Conservation (phyloP, 2,113 vertebrate genomes). For the Mola mola region DNA sequence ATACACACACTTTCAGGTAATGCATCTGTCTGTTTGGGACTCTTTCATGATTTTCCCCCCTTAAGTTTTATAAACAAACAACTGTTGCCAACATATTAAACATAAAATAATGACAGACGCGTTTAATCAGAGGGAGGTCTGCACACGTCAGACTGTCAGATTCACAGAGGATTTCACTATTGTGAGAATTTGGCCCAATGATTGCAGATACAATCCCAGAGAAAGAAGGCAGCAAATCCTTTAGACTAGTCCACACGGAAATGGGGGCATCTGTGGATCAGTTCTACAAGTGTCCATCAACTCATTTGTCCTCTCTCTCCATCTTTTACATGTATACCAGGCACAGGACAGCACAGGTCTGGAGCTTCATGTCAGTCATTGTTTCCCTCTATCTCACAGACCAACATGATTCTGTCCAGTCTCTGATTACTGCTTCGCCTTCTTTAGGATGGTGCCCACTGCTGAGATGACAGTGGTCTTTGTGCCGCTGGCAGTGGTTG, state of each 20-base stretch:
- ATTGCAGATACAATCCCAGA: constrained; percentile 38
- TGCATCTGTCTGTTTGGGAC: no score
- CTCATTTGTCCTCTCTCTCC: not conserved
- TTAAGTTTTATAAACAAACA: no score
- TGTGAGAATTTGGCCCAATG: constrained; percentile 10
- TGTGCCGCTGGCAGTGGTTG: constrained; percentile 96
- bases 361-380: not conserved
- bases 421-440: constrained; percentile 92
- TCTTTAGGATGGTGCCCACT: constrained; percentile 97
- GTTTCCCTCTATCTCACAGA: not conserved
- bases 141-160: not conserved
- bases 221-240: constrained; percentile 37
- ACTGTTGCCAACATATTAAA: constrained; percentile 17
- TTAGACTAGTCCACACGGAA: constrained; percentile 15
- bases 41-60: no score
- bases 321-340: not conserved
- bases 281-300: not conserved
- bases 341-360: not conserved
- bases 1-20: constrained; percentile 18
- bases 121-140: constrained; percentile 8
- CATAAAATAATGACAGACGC: not conserved
- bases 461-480: constrained; percentile 98
- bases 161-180: constrained; percentile 1
- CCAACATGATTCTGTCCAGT: not conserved
- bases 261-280: not conserved